These are phyloP conservation scores for Conger conger DNA, from an alignment of 2,113 vertebrate genomes.

Conservation along the genomic window DNA sequence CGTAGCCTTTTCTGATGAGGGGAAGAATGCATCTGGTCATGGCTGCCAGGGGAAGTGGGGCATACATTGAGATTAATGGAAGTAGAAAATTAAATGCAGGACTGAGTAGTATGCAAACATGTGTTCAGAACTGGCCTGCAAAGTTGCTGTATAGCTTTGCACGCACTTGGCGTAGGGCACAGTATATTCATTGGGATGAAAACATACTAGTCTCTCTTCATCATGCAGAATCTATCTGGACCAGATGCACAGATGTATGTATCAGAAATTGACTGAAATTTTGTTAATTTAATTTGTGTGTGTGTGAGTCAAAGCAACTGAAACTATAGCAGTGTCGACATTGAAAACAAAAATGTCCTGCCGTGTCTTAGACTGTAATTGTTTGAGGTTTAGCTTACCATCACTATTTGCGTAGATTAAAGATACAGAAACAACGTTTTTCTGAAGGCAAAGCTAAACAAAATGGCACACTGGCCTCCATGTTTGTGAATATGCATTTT, in stretches of 20 bases:
- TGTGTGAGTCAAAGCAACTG: neutral
- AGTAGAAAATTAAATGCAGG: neutral
- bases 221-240: neutral
- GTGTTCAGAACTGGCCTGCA: neutral
- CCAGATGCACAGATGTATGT: neutral
- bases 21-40: neutral
- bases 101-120: neutral
- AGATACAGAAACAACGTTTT: too few species aligned
- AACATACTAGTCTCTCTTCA: neutral
- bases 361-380: neutral
- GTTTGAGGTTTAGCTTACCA: neutral
- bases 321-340: neutral
- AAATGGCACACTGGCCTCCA: neutral
- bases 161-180: too few species aligned
- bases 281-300: neutral
- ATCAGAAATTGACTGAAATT: neutral
- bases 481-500: neutral
- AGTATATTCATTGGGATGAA: neutral
- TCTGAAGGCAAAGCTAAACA: neutral
- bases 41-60: neutral
- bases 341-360: neutral
- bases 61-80: neutral
- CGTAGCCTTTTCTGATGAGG: neutral
- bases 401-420: neutral
- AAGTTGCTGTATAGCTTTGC: neutral